Conservation (phyloP, 2,888 invertebrate genomes). For the Parascotia fuliginaria region DNA sequence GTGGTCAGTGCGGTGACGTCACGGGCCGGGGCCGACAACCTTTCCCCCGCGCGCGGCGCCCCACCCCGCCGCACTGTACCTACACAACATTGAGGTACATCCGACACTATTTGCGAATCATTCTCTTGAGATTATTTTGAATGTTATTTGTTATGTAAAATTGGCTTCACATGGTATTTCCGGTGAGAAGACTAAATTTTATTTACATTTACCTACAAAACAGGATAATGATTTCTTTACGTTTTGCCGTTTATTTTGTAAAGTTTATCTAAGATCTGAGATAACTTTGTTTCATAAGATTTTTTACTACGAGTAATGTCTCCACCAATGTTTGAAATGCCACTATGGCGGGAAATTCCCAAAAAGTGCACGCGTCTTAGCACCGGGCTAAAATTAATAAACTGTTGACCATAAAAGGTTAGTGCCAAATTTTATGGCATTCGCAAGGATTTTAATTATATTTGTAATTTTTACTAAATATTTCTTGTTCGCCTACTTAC, state of each 20-base stretch:
- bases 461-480: neutral
- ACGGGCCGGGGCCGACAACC: conserved; percentile 83
- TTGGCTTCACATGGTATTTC: conserved; percentile 25
- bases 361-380: neutral
- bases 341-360: conserved; percentile 12
- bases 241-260: neutral
- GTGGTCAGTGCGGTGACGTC: conserved; percentile 84
- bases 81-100: conserved; percentile 49
- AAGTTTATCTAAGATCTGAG: neutral
- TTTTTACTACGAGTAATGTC: neutral
- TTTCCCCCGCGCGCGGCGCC: conserved; percentile 59
- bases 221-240: neutral
- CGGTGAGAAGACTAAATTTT: conserved; percentile 13
- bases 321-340: neutral
- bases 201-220: neutral
- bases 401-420: neutral
- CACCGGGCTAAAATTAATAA: conserved; percentile 4
- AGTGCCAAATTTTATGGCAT: neutral
- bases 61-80: conserved; percentile 41
- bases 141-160: conserved; percentile 37
- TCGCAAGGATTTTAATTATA: conserved; percentile 5
- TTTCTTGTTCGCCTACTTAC: neutral
- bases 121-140: conserved; percentile 45
- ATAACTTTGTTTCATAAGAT: neutral
- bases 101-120: conserved; percentile 52